Evolutionary conservation across 1,140 invertebrate genomes (phyloP), one percentile per base, ranked within the genome.

Genomic region (Grapholita molesta): DNA sequence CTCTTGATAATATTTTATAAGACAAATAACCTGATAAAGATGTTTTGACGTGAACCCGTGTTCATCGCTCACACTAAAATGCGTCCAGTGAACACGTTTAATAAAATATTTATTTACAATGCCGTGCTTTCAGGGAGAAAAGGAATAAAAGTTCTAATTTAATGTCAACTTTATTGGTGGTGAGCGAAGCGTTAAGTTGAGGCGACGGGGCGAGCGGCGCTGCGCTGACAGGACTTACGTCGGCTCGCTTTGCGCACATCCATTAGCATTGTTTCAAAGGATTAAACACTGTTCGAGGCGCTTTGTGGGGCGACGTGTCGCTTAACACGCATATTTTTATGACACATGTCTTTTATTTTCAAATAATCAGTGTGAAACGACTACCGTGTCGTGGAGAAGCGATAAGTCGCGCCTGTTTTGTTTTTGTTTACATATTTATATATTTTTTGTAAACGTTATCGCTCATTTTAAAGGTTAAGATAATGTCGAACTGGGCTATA

Each of bases 21-120:
- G 89, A 91, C 89, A 91, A 91, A 91, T 91, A 91, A 91, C 87
- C 84, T 85, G 89, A 91, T 91, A 91, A 91, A 91, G 89, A 91
- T 90, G 89, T 91, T 91, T 89, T 91, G 89, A 91, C 89, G 86
- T 90, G 89, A 86, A 91, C 87, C 89, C 83, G 84, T 90, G 88
- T 91, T 90, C 89, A 90, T 90, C 89, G 89, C 85, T 90, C 87
- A 90, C 87, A 89, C 86, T 86, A 88, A 90, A 90, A 90, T 88
- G 89, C 85, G 87, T 84, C 79, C 87, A 88, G 72, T 89, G 88
- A 84, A 87, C 87, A 82, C 80, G 82, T 84, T 88, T 86, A 84
- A 89, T 91, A 91, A 88, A 89, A 90, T 88, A 88, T 89, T 85
- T 88, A 88, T 89, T 88, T 84, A 88, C 80, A 86, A 88, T 83